Percentiles rank a stretch among this genome's conserved stretches.
These are phyloP conservation scores for Alsophila aescularia DNA, from an alignment of 2,888 invertebrate genomes.

Conservation along the genomic window DNA sequence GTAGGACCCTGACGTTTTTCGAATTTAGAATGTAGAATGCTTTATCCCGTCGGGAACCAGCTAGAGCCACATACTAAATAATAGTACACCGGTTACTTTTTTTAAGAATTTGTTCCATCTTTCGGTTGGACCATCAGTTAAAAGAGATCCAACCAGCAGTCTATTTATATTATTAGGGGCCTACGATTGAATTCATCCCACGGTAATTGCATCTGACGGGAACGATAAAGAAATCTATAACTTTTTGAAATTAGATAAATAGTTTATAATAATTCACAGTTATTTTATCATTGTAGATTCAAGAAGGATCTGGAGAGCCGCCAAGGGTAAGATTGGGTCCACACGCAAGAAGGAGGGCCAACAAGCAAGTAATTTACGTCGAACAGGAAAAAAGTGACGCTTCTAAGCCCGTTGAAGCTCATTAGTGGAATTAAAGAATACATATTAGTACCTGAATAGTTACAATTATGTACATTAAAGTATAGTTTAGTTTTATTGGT, in stretches of 20 bases:
- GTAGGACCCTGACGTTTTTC: neutral
- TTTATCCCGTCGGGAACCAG: too few species aligned
- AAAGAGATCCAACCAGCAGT: too few species aligned
- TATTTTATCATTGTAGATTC: slow-evolving; percentile 42
- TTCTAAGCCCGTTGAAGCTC: slow-evolving; percentile 19
- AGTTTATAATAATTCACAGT: neutral
- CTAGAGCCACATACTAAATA: too few species aligned
- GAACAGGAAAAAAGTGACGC: slow-evolving; percentile 37
- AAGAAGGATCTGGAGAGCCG: slow-evolving; percentile 50
- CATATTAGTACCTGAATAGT: slow-evolving; percentile 26
- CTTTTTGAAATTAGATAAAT: too few species aligned
- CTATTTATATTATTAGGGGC: too few species aligned
- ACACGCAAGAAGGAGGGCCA: slow-evolving; percentile 61
- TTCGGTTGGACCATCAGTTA: too few species aligned
- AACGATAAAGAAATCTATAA: too few species aligned
- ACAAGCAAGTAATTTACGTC: slow-evolving; percentile 54
- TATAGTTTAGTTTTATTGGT: neutral
- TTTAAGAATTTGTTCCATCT: too few species aligned
- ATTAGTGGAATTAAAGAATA: slow-evolving; percentile 24
- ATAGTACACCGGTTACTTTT: too few species aligned
- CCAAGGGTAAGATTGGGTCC: slow-evolving; percentile 55
- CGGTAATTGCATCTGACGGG: too few species aligned
- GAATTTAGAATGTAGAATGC: neutral
- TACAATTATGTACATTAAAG: slow-evolving; percentile 12
- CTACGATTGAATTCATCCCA: too few species aligned